phyloP scores from a whole-genome alignment of 2,888 invertebrate genomes.

The Cryptophagus acutangulus region DNA sequence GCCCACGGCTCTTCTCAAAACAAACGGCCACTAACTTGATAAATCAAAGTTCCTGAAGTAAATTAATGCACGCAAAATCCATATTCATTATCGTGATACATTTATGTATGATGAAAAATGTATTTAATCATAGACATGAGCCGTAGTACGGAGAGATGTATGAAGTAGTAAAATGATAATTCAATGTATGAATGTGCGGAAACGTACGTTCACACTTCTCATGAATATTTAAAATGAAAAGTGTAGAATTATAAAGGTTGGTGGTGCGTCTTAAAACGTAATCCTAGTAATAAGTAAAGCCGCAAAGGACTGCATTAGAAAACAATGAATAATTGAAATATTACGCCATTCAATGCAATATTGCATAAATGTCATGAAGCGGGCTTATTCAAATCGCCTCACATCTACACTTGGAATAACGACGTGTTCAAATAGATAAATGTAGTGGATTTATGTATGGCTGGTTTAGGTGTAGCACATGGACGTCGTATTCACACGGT shows the following conservation, averaged over 20 bases:
- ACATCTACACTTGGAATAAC: slow-evolving; percentile 24
- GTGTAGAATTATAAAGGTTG: slow-evolving; percentile 15
- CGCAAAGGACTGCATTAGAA: slow-evolving; percentile 26
- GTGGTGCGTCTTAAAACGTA: no score
- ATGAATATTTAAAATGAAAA: slow-evolving; percentile 20
- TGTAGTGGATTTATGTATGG: slow-evolving; percentile 19
- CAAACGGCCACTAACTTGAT: no score
- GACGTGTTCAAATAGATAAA: slow-evolving; percentile 23
- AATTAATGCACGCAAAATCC: no score
- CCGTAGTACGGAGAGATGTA: no score
- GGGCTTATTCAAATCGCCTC: slow-evolving; percentile 26
- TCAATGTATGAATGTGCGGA: slow-evolving; percentile 2
- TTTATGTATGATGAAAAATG: no score
- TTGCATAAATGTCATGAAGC: slow-evolving; percentile 27
- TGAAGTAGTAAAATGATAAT: slow-evolving; percentile 3
- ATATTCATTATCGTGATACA: no score
- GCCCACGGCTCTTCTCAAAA: no score
- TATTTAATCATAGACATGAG: no score
- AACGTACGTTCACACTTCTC: slow-evolving; percentile 14
- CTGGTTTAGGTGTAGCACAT: background rate
- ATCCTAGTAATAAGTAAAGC: slow-evolving; percentile 11
- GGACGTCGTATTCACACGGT: slow-evolving; percentile 2
- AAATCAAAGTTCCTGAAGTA: no score
- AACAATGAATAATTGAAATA: slow-evolving; percentile 38
- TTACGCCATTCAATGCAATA: slow-evolving; percentile 27